These are phyloP conservation scores for Rhopalosiphum nymphaeae DNA, from an alignment of 2,888 invertebrate genomes.

Conservation along the genomic window DNA sequence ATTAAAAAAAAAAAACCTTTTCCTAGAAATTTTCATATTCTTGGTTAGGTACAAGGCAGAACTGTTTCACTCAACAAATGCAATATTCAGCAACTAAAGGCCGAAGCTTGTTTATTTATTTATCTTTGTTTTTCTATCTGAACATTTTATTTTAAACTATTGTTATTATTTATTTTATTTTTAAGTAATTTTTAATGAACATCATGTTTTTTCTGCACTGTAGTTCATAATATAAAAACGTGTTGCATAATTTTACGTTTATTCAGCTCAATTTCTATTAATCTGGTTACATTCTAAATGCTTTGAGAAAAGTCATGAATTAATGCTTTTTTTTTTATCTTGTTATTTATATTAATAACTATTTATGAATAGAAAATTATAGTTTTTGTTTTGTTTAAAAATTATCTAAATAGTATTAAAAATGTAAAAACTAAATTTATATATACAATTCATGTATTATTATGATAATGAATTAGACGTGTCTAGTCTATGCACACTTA, in stretches of 20 bases:
- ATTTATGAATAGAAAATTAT: slow-evolving; percentile 50
- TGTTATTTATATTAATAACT: slow-evolving; percentile 56
- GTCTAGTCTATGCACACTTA: slow-evolving; percentile 57
- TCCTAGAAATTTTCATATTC: slow-evolving; percentile 40
- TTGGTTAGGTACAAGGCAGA: slow-evolving; percentile 35
- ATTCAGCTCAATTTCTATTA: slow-evolving; percentile 62
- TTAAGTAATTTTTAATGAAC: slow-evolving; percentile 54
- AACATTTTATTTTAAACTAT: slow-evolving; percentile 43
- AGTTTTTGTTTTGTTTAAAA: slow-evolving; percentile 56
- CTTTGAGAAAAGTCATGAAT: slow-evolving; percentile 39
- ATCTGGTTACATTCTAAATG: slow-evolving; percentile 55
- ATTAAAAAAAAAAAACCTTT: neutral
- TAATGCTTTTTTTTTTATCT: slow-evolving; percentile 54
- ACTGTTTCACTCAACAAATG: slow-evolving; percentile 44
- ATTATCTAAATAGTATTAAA: slow-evolving; percentile 51
- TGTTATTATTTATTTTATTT: slow-evolving; percentile 53
- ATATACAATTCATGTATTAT: slow-evolving; percentile 44
- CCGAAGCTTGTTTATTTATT: slow-evolving; percentile 62
- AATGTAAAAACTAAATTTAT: slow-evolving; percentile 51
- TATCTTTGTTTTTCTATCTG: slow-evolving; percentile 46
- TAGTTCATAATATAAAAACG: slow-evolving; percentile 58
- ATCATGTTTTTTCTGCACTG: slow-evolving; percentile 62
- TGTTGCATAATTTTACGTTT: slow-evolving; percentile 58
- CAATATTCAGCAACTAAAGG: slow-evolving; percentile 36
- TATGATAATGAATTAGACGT: slow-evolving; percentile 47